These are phyloP conservation scores for Tokudaia tokunoshimensis DNA, from an alignment of 2,797 vertebrate species.

Conservation along the genomic window DNA sequence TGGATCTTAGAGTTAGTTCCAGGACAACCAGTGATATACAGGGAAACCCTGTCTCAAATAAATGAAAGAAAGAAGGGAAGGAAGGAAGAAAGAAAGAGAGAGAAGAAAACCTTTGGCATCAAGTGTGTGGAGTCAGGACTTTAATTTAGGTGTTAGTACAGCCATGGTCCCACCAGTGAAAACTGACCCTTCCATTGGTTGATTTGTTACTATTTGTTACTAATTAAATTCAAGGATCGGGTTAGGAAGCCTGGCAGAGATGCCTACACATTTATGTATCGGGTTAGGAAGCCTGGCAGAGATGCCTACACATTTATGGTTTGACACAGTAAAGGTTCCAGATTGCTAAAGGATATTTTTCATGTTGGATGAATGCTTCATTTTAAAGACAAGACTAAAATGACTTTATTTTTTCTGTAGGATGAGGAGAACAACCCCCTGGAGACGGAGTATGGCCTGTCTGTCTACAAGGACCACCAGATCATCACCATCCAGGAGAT, in stretches of 20 bases:
- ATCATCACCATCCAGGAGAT: slow-evolving; percentile 99
- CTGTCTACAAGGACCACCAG: slow-evolving; percentile 97
- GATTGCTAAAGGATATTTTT: not conserved
- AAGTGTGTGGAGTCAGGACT: not conserved
- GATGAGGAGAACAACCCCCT: slow-evolving; percentile 99
- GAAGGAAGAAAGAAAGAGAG: not conserved
- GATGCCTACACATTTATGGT: not conserved
- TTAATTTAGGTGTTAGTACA: not conserved
- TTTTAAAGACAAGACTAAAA: not conserved
- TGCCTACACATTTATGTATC: not conserved
- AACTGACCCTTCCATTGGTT: not conserved
- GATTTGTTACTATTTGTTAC: not conserved
- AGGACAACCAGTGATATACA: not conserved
- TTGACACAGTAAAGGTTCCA: not conserved
- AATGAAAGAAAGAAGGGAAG: too few species aligned
- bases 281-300: not conserved
- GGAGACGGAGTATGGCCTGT: slow-evolving; percentile 97
- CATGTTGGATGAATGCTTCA: not conserved
- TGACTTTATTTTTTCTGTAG: slow-evolving; percentile 83
- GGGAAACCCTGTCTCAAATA: not conserved
- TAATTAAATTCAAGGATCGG: not conserved
- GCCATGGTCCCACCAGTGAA: not conserved
- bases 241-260: not conserved
- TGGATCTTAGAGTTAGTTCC: not conserved
- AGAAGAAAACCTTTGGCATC: not conserved